Evolutionary conservation across 2,888 invertebrate species (phyloP), one percentile per base, ranked within the genome.

Genomic region (Sarcophaga carnaria): DNA sequence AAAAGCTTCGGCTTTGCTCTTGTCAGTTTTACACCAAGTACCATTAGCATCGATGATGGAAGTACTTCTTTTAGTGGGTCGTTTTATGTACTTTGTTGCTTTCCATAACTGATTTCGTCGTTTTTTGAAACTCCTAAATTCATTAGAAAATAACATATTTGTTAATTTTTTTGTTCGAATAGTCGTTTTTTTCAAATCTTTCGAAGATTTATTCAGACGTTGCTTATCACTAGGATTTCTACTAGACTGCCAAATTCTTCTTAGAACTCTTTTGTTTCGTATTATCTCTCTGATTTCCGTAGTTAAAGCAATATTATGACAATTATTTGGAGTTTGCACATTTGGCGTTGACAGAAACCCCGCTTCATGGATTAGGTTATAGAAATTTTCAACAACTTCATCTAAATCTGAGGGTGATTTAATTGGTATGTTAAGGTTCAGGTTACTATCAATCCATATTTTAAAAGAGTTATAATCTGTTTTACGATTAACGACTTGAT

Each of bases 201-300:
- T 59, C 1, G 4, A 1, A 17, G 59, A 17, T 17, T 59, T 59
- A n/a, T 67, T 67, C 20, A 67, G 47, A 67, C n/a, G 67, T 47
- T 4, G 37, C 20, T 67, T 67, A 17, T 67, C 67, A 67, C 10
- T 22, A 27, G 8, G 67, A 45, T 67, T 67, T 67, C 67, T 67
- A 67, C 67, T 67, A 67, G 11, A 22, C 45, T 67, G 20, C 20
- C 67, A 67, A 2, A 20, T 67, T 67, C 11, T 37, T 37, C 37
- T 67, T 8, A 67, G 11, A 10, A 20, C 22, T 45, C 47, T 45
- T 67, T 67, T 67, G 14, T 37, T 59, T 59, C 5, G 17, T 14
- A 59, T 59, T 0, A 59, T 59, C n/a, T 59, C 59, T 59, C 14
- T 59, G 5, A 59, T 59, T 59, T 59, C 59, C 14, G 17, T 59